These are phyloP conservation scores for Tineola bisselliella DNA, from an alignment of 2,888 invertebrate genomes.

Conservation along the genomic window DNA sequence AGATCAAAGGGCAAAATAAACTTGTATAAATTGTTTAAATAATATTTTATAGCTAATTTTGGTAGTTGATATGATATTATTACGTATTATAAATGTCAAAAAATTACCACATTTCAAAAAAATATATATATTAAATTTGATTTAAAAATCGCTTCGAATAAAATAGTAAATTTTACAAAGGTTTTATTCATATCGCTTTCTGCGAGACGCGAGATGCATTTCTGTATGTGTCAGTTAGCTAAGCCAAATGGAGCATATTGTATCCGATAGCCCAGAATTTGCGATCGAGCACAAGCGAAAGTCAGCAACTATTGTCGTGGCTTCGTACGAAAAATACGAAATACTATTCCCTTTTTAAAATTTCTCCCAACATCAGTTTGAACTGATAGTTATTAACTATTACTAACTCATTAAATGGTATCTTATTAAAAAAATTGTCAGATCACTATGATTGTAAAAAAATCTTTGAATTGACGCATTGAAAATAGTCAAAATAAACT, in stretches of 20 bases:
- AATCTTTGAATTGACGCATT: no score
- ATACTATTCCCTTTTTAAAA: not conserved
- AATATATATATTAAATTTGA: not conserved
- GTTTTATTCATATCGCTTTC: not conserved
- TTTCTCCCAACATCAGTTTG: not conserved
- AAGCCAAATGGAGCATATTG: conserved; percentile 13
- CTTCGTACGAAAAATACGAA: not conserved
- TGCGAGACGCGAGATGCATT: not conserved
- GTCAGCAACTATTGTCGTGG: not conserved
- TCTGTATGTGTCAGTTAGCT: conserved; percentile 8
- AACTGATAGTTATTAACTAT: not conserved
- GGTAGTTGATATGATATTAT: no score
- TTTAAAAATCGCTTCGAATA: not conserved
- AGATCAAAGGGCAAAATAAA: no score
- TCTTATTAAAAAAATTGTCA: no score
- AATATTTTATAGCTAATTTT: no score
- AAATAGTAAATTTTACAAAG: not conserved
- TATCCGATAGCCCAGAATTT: conserved; percentile 6
- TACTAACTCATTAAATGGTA: no score
- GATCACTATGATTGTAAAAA: no score
- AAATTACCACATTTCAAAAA: no score
- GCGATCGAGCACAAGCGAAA: not conserved
- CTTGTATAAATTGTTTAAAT: no score
- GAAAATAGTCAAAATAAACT: no score
- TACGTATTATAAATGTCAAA: no score